Conservation (phyloP, 2,888 invertebrate genomes). For the Platerodrilus igneus region DNA sequence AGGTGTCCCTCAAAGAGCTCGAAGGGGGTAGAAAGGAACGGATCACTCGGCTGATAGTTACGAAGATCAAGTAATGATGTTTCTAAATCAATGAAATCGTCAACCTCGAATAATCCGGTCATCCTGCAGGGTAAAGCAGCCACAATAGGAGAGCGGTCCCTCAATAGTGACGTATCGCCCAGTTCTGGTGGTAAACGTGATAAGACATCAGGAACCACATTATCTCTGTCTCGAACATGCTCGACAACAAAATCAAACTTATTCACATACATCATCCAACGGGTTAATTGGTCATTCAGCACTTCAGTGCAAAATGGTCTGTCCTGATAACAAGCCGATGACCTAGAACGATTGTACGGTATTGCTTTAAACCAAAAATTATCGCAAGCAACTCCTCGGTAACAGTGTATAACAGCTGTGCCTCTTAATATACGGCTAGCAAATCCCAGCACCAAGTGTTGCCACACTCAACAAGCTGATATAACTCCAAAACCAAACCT, state of each 20-base stretch:
- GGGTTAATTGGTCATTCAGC: constrained; percentile 11
- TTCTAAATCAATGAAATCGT: too few relatives aligned
- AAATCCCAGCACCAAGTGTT: constrained; percentile 7
- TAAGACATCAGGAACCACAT: constrained; percentile 15
- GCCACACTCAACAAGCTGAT: constrained; percentile 6
- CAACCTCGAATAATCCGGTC: too few relatives aligned
- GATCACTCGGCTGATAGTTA: too few relatives aligned
- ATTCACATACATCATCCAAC: constrained; percentile 15
- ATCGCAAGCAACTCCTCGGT: constrained; percentile 16
- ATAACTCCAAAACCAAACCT: constrained; percentile 3
- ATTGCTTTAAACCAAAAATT: constrained; percentile 13
- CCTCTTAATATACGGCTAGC: not conserved
- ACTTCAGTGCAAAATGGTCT: constrained; percentile 20
- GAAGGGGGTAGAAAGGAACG: too few relatives aligned
- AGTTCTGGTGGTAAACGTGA: too few relatives aligned
- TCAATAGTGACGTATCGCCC: too few relatives aligned
- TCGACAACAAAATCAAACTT: constrained; percentile 14
- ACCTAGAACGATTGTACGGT: constrained; percentile 8
- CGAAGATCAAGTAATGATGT: too few relatives aligned
- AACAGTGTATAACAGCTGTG: constrained; percentile 3
- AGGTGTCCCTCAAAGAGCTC: too few relatives aligned
- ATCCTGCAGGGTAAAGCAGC: too few relatives aligned
- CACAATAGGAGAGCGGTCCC: too few relatives aligned
- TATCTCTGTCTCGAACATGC: constrained; percentile 8
- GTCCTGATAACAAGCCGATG: constrained; percentile 13